Evolutionary conservation across 1,140 invertebrate genomes (phyloP).

Genomic region (Anadara kagoshimensis): DNA sequence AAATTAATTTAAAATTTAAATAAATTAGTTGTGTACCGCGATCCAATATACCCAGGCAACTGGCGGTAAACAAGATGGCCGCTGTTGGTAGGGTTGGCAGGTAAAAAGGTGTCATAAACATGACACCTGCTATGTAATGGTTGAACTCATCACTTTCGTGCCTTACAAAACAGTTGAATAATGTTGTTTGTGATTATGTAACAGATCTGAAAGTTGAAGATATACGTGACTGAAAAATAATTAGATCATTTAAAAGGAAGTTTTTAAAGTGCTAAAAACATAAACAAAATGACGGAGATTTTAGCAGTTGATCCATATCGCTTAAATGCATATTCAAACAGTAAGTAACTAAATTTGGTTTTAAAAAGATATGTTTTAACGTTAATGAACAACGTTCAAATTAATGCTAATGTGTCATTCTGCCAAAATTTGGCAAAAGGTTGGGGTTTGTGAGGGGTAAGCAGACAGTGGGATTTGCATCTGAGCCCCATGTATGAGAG

Average conservation of each 20-base stretch:
- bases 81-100: too few species aligned
- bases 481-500: too few species aligned
- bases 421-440: not conserved
- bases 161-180: not conserved
- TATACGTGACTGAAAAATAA: not conserved
- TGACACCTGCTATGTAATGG: too few species aligned
- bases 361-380: not conserved
- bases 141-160: too few species aligned
- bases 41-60: not conserved
- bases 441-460: too few species aligned
- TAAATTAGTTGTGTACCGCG: not conserved
- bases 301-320: conserved; percentile 60
- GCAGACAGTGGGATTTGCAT: too few species aligned
- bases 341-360: conserved; percentile 45
- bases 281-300: conserved; percentile 27
- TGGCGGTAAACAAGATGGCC: not conserved
- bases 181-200: not conserved
- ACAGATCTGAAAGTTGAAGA: not conserved
- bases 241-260: not conserved
- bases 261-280: not conserved
- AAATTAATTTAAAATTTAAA: not conserved
- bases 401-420: too few species aligned
- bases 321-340: conserved; percentile 61
- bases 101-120: too few species aligned
- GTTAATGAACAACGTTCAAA: too few species aligned